A percentile compares a stretch with the other conserved stretches of the same genome.
Conservation (phyloP, 2,113 vertebrate species). For the Python bivittatus region DNA sequence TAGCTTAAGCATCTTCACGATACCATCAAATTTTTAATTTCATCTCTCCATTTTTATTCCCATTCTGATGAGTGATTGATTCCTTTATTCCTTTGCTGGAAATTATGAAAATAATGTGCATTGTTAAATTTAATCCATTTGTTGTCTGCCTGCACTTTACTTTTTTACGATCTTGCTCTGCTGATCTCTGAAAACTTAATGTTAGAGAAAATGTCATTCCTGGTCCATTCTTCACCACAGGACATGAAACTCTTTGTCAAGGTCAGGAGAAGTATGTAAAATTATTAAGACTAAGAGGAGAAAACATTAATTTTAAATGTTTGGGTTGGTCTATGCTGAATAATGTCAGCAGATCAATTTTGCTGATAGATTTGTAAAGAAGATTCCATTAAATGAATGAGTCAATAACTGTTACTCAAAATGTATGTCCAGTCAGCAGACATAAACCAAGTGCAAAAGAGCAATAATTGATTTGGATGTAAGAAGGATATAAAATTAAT, state of each 20-base stretch:
- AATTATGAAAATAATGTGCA: fast-evolving
- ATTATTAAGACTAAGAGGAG: background rate
- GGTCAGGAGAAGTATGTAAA: background rate
- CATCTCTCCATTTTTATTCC: background rate
- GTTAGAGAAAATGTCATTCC: slow-evolving; percentile 36
- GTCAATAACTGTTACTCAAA: background rate
- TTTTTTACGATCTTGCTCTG: background rate
- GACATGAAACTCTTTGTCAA: slow-evolving; percentile 46
- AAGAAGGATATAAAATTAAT: background rate
- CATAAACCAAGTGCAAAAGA: background rate
- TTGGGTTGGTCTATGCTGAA: background rate
- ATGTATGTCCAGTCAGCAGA: background rate
- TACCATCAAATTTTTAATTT: background rate
- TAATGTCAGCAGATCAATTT: background rate
- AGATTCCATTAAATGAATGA: background rate
- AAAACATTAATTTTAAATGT: background rate
- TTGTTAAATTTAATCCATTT: fast-evolving
- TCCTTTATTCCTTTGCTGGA: background rate
- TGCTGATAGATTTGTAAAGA: background rate
- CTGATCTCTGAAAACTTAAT: slow-evolving; percentile 43
- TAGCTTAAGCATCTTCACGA: background rate
- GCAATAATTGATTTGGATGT: background rate
- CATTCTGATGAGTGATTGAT: background rate
- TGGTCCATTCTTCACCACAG: background rate
- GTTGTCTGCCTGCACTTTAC: slow-evolving; percentile 9